Evolutionary conservation across 2,113 vertebrate species (phyloP).

Genomic region (Phylloscopus trochiloides): DNA sequence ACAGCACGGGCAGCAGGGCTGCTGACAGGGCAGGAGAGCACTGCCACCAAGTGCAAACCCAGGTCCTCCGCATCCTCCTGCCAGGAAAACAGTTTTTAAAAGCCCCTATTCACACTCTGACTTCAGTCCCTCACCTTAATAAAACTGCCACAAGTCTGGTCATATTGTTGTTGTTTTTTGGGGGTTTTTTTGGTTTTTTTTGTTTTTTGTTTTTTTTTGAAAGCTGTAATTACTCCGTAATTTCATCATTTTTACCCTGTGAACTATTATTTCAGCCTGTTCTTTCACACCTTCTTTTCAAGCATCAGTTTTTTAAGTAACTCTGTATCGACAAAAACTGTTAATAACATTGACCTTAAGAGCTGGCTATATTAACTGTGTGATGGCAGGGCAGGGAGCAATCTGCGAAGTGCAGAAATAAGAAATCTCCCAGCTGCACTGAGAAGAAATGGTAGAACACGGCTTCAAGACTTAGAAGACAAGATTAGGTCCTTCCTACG

Average conservation of each 20-base stretch:
- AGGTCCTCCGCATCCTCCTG: background rate
- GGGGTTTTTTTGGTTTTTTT: background rate
- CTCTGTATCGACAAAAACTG: background rate
- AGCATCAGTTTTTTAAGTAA: background rate
- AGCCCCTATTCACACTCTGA: background rate
- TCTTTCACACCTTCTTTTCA: background rate
- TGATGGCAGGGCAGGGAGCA: background rate
- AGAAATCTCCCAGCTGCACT: background rate
- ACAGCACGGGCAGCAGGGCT: background rate
- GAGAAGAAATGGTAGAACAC: background rate
- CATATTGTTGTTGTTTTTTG: background rate
- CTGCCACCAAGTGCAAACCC: constrained; percentile 65
- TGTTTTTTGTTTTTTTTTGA: background rate
- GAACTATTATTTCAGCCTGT: background rate
- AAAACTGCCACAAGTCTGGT: background rate
- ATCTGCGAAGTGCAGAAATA: background rate
- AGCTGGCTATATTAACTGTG: background rate
- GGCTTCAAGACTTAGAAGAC: background rate
- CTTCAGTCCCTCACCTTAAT: background rate
- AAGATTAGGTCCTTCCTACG: background rate
- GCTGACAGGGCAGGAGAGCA: background rate
- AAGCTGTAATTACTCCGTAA: background rate
- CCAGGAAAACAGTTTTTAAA: background rate
- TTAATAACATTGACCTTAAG: background rate
- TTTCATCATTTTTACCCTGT: background rate